These are phyloP conservation scores for Philonicus albiceps DNA, from an alignment of 2,888 invertebrate species.

Conservation along the genomic window DNA sequence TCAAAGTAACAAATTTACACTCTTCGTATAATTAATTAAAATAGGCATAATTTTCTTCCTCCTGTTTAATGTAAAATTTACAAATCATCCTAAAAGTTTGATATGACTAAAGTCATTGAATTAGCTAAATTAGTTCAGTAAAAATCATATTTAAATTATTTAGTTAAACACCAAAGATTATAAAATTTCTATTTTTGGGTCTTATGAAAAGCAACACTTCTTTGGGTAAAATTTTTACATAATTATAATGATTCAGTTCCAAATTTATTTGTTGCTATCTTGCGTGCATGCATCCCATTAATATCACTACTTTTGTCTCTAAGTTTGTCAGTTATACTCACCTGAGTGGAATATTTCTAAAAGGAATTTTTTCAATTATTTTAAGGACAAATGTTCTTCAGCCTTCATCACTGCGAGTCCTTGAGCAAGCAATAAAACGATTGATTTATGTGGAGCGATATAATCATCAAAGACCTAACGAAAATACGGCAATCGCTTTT, in stretches of 20 bases:
- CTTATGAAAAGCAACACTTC: neutral
- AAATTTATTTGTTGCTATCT: neutral
- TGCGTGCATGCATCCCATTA: neutral
- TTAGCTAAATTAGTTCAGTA: too few species aligned
- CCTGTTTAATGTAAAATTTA: too few species aligned
- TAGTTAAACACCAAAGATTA: too few species aligned
- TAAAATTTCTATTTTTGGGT: neutral
- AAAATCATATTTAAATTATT: too few species aligned
- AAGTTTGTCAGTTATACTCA: neutral
- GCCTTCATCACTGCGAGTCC: neutral
- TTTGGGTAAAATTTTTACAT: neutral
- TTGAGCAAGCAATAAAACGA: neutral
- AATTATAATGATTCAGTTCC: neutral
- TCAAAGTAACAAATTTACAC: too few species aligned
- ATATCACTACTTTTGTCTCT: neutral
- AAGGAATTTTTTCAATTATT: neutral
- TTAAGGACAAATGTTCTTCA: neutral
- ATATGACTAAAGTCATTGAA: too few species aligned
- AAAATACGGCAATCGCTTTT: neutral
- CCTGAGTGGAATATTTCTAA: neutral
- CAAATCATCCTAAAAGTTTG: too few species aligned
- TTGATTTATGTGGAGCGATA: neutral
- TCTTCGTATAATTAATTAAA: too few species aligned
- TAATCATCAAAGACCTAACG: neutral
- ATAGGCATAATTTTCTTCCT: too few species aligned